These are phyloP conservation scores for Oncopeltus fasciatus DNA, from an alignment of 1,140 invertebrate species.

Conservation along the genomic window DNA sequence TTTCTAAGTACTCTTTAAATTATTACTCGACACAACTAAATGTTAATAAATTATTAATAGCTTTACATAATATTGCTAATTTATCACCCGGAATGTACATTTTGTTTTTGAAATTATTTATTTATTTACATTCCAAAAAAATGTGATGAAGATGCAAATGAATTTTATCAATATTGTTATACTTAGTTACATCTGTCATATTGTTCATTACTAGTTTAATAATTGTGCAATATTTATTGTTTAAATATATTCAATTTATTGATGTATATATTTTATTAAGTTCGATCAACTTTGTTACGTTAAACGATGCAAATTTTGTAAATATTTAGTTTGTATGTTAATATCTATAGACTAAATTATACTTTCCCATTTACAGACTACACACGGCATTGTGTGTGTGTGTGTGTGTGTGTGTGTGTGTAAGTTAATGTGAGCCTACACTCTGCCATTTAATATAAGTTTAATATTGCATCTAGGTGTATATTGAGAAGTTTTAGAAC, in stretches of 20 bases:
- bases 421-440: too few relatives aligned
- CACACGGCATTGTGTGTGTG: too few relatives aligned
- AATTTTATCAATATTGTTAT: not conserved
- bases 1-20: not conserved
- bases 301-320: too few relatives aligned
- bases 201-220: too few relatives aligned
- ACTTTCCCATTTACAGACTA: too few relatives aligned
- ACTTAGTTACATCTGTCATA: not conserved
- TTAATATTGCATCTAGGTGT: too few relatives aligned
- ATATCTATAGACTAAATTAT: too few relatives aligned
- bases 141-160: not conserved
- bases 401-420: too few relatives aligned
- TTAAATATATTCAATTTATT: not conserved
- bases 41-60: not conserved
- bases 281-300: too few relatives aligned
- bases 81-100: not conserved
- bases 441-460: too few relatives aligned
- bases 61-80: not conserved
- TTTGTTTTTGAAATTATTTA: not conserved
- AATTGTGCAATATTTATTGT: not conserved
- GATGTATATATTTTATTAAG: not conserved
- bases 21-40: not conserved
- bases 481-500: too few relatives aligned
- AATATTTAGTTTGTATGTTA: too few relatives aligned
- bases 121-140: not conserved